These are phyloP conservation scores for Hystrix cristata DNA, from an alignment of 2,113 vertebrate genomes.

Conservation along the genomic window DNA sequence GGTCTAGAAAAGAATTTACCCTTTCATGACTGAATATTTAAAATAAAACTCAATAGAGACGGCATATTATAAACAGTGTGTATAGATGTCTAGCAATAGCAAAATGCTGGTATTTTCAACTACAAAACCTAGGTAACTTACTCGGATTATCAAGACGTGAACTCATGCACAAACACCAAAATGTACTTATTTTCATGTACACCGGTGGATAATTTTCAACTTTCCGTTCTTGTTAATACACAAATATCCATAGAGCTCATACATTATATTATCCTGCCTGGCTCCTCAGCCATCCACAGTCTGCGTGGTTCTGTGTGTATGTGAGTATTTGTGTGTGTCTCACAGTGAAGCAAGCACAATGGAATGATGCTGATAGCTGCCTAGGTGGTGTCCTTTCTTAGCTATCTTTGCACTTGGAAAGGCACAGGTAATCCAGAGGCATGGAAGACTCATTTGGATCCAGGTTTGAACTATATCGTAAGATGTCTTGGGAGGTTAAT, in stretches of 20 bases:
- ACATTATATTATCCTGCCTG: neutral
- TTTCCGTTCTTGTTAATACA: slow-evolving; percentile 56
- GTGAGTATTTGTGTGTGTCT: neutral
- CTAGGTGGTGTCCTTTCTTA: neutral
- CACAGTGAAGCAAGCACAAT: neutral
- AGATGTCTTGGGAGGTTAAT: slow-evolving; percentile 14
- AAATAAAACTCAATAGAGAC: slow-evolving; percentile 44
- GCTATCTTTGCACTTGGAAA: slow-evolving; percentile 6
- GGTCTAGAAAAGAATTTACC: slow-evolving; percentile 49
- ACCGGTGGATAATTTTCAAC: neutral
- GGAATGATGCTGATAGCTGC: neutral
- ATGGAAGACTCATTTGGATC: neutral
- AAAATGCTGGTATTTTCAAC: slow-evolving; percentile 46
- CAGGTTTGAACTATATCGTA: neutral
- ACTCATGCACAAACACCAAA: neutral
- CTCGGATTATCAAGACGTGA: slow-evolving; percentile 3
- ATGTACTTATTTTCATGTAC: slow-evolving; percentile 26
- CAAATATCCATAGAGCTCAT: slow-evolving; percentile 33
- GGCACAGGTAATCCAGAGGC: slow-evolving; percentile 3
- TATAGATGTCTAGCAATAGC: neutral
- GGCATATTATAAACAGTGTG: neutral
- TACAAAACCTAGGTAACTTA: slow-evolving; percentile 22
- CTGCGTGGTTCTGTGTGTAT: neutral
- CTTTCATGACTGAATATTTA: slow-evolving; percentile 65
- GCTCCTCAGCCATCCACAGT: neutral